A percentile compares a stretch with the other conserved stretches of the same genome.
Evolutionary conservation across 2,113 vertebrate species (phyloP).

Genomic region (Chaetorhynchus papuensis): DNA sequence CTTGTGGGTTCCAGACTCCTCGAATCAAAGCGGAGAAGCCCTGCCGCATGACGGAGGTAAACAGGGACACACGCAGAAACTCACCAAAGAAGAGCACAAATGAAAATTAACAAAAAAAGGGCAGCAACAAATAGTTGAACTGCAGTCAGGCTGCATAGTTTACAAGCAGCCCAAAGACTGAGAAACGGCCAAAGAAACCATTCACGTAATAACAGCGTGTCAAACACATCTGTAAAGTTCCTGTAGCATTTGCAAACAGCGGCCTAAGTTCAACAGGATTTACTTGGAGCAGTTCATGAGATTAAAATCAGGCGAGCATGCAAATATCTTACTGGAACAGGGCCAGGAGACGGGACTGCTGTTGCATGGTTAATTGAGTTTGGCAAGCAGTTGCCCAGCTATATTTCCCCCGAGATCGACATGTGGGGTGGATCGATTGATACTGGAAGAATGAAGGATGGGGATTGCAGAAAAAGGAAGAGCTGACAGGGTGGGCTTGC

Average conservation of each 20-base stretch:
- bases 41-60: neutral
- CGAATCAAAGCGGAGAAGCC: neutral
- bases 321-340: neutral
- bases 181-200: neutral
- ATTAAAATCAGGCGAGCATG: neutral
- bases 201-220: neutral
- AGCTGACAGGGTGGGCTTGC: fast-evolving
- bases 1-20: neutral
- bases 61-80: neutral
- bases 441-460: neutral
- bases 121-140: slow-evolving; percentile 32
- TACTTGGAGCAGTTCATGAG: neutral
- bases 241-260: neutral
- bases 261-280: neutral
- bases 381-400: neutral
- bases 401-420: fast-evolving
- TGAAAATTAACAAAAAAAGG: neutral
- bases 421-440: neutral
- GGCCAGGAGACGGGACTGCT: neutral
- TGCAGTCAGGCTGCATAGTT: neutral
- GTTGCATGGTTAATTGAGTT: neutral
- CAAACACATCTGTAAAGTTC: neutral
- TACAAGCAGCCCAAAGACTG: neutral
- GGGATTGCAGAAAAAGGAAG: neutral
- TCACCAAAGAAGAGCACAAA: neutral